Evolutionary conservation across 1,140 invertebrate species (phyloP), one percentile per base, ranked within the genome.

Genomic region (Drosophila varians): DNA sequence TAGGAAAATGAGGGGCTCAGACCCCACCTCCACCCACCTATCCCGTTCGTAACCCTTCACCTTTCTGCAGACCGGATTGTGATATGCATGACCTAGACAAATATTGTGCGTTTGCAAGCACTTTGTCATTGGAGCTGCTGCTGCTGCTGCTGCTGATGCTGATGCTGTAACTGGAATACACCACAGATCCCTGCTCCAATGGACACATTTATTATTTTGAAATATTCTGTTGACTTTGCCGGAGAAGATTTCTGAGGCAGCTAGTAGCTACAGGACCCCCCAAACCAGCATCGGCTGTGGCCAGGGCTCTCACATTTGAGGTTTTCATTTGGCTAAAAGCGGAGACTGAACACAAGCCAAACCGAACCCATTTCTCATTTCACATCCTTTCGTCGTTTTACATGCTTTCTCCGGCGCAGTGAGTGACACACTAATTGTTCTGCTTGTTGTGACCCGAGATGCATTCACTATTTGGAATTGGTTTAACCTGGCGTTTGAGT

Each of bases 141-240:
- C 57, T 34, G n/a, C n/a, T n/a, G n/a, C n/a, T n/a, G n/a, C n/a
- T n/a, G n/a, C n/a, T n/a, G n/a, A n/a, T n/a, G n/a, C n/a, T n/a
- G n/a, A n/a, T n/a, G n/a, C n/a, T n/a, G n/a, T n/a, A n/a, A n/a
- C n/a, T n/a, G n/a, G n/a, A n/a, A n/a, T n/a, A 58, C 36, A 26
- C 36, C 46, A 19, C 43, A 31, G 28, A 31, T 31, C 36, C 49
- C 23, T 42, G 23, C 21, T 49, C 56, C 51, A 64, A 61, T 57
- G 76, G 82, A 80, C 80, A 84, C 80, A 84, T 84, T 84, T 84
- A 80, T 86, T 84, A 84, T 84, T 84, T 84, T 84, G 80, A 84
- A 84, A 84, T 86, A 84, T 84, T 84, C 79, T 84, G 80, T 84
- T 84, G 80, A 84, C 86, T 86, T 80, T 84, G 73, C 61, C 61